Base-by-base conservation (phyloP, 2,797 vertebrate genomes). In the Chloroceryle amazona region DNA sequence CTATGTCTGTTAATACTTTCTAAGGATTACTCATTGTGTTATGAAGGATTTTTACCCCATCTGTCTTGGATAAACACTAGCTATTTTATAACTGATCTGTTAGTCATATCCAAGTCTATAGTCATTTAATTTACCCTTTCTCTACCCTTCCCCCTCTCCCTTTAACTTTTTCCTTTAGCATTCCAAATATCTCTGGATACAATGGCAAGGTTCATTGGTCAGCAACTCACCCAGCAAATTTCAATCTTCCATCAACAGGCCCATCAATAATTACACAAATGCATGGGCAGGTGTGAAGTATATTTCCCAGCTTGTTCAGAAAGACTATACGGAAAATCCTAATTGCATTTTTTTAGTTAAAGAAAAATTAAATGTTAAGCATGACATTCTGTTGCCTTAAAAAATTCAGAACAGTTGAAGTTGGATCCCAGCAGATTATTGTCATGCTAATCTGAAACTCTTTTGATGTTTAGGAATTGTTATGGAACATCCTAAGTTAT, bases 121-220 rank as follows among this genome's bases (percentile, higher is more conserved):
- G 57, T 79, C 5, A 85, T 84, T 96, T 86, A 95, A 94, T 96
- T 81, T 96, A 82, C 31, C 44, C 29, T 95, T 89, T 95, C 37
- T 85, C 57, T 55, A 26, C 6, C 16, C 41, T n/a, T 11, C 78
- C 10, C 33, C 33, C 33, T 10, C 8, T 15, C 26, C 22, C 55
- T 90, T 95, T 93, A 84, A 97, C 90, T 97, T 89, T 97, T 96
- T 95, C 88, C 95, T 96, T 73, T 94, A 99, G 98, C 46, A 91
- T 93, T 89, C 96, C 95, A 91, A 96, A 98, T 97, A 98, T 99
- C 78, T 98, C 98, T 94, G 99, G 98, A 94, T 98, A 98, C 68
- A 97, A 98, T 39, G 98, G 98, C 81, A 98, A 98, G 97, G 98
- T 98, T 96, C 97, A 97, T 90, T 98, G 98, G 90, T 96, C 96